Conservation (phyloP, 2,113 vertebrate species). For the Hippocampus zosterae region DNA sequence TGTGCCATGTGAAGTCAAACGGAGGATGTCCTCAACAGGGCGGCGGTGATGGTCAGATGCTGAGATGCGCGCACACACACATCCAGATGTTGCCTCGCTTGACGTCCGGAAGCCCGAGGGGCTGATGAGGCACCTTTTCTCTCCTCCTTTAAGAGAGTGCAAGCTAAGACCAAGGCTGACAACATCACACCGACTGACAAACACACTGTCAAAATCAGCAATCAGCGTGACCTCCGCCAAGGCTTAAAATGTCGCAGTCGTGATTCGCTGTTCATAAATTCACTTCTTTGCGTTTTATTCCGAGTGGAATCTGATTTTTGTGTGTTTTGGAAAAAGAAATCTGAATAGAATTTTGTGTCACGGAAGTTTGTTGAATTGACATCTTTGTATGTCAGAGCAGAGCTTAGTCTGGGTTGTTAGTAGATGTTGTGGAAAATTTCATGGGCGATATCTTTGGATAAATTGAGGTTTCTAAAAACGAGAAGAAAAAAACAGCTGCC, state of each 20-base stretch:
- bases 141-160: conserved; percentile 43
- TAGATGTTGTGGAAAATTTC: not conserved
- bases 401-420: not conserved
- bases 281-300: not conserved
- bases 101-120: conserved; percentile 40
- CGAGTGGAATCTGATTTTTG: no score
- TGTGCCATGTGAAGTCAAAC: conserved; percentile 45
- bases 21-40: conserved; percentile 33
- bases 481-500: not conserved
- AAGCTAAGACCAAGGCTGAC: conserved; percentile 47
- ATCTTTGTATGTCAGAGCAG: not conserved
- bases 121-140: conserved; percentile 58
- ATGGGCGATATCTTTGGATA: not conserved
- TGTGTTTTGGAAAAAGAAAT: no score
- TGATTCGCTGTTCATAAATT: not conserved
- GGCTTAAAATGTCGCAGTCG: not conserved
- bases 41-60: conserved; percentile 46
- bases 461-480: not conserved
- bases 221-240: conserved; percentile 17
- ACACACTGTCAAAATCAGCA: conserved; percentile 39
- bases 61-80: conserved; percentile 31
- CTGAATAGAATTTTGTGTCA: not conserved
- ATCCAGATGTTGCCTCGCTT: conserved; percentile 55
- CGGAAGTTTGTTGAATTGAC: not conserved
- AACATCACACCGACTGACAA: conserved; percentile 21